A percentile compares a stretch with the other conserved stretches of the same genome.
Evolutionary conservation across 2,113 vertebrate species (phyloP).

Genomic region (Cricetomys ansorgei): DNA sequence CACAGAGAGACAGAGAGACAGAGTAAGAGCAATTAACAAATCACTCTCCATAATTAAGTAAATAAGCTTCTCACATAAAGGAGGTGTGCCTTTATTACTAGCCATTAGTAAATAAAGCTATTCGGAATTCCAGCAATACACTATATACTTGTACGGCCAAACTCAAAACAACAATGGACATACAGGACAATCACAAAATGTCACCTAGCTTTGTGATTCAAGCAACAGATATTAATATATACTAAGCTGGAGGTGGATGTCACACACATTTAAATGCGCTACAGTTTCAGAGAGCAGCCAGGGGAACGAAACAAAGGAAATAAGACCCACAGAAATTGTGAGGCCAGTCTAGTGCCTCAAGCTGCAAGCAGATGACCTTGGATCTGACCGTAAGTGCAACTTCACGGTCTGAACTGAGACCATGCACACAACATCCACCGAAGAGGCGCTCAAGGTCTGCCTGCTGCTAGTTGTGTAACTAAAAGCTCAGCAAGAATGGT

Average conservation of each 20-base stretch:
- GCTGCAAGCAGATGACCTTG: not conserved
- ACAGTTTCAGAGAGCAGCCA: not conserved
- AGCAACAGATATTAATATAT: not conserved
- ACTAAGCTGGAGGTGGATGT: not conserved
- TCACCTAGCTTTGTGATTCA: not conserved
- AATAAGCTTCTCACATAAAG: not conserved
- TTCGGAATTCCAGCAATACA: not conserved
- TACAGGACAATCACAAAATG: not conserved
- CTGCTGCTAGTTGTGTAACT: not conserved
- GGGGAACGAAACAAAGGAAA: rapidly evolving
- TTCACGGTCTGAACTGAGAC: not conserved
- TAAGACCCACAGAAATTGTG: not conserved
- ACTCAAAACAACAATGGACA: not conserved
- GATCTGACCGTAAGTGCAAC: not conserved
- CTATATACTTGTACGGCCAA: not conserved
- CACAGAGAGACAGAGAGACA: too few species aligned
- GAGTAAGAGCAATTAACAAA: not conserved
- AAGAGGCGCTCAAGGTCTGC: not conserved
- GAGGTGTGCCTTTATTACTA: not conserved
- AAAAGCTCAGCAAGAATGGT: not conserved
- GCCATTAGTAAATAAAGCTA: not conserved
- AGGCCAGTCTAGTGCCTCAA: not conserved
- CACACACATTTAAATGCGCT: not conserved
- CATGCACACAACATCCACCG: not conserved
- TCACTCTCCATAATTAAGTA: not conserved